Base-by-base conservation (phyloP, 2,888 invertebrate species). In the Cheiracanthium punctorium region DNA sequence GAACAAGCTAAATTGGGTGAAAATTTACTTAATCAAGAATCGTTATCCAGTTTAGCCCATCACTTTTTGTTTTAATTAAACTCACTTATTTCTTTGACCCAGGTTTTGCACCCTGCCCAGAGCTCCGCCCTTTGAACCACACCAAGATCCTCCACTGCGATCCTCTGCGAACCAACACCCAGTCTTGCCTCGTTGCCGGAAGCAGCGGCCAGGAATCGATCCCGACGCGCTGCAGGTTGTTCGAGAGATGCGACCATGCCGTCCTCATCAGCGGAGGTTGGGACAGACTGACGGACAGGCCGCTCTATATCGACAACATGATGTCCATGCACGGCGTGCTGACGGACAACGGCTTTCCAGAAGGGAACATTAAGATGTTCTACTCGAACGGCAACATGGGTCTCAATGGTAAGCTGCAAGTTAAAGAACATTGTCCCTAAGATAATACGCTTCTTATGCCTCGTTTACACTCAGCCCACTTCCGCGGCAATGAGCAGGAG, bases 181-280 rank as follows among this genome's bases (percentile, higher is more conserved):
- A 92, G 88, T 89, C 92, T 43, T 93, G 92, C 88, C 91, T 92
- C 0, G 91, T 92, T 88, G 88, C 92, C 43, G 93, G 92, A 87
- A 91, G 91, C 80, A 91, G 91, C 2, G 91, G 91, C 0, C 91
- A 91, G 77, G 92, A 91, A 79, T 90, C 90, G 12, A 90, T 92
- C 1, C 69, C 67, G 2, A 91, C 91, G 7, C 90, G 91, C 48
- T 93, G 93, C 88, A 91, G 92, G 5, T 90, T 92, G 79, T 92
- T 93, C 89, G 92, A 93, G 89, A 92, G 92, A 8, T 93, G 93
- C 89, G 93, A 93, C 90, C 92, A 93, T 89, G 93, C 93, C 2
- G 92, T 93, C 17, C 88, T 93, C 14, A 80, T 93, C 32, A 92
- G 93, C 0, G 93, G 93, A 0, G 93, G 93, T 1, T 93, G 93